Percentiles rank a stretch among this genome's conserved stretches.
These are phyloP conservation scores for Craterocephalus amniculus DNA, from an alignment of 2,797 vertebrate genomes.

Conservation along the genomic window DNA sequence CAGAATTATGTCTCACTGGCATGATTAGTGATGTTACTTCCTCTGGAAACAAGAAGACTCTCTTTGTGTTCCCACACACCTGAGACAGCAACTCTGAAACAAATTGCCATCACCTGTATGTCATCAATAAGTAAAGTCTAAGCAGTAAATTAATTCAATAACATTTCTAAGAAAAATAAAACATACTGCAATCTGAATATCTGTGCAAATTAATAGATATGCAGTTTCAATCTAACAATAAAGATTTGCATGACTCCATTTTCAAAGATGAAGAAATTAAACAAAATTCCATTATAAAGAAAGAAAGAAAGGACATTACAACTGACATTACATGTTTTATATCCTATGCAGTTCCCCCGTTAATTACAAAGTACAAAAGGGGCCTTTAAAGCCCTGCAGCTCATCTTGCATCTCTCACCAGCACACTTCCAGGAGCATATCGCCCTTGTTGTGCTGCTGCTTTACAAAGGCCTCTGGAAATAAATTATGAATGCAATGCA, in stretches of 20 bases:
- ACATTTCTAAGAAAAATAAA: neutral
- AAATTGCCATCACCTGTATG: conserved; percentile 59
- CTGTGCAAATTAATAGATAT: neutral
- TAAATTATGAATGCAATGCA: conserved; percentile 99
- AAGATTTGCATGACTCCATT: neutral
- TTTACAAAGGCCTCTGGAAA: conserved; percentile 77
- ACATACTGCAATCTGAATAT: conserved; percentile 3
- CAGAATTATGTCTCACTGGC: conserved; percentile 52
- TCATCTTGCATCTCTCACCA: conserved; percentile 60
- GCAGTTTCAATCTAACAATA: neutral
- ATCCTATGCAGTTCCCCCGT: conserved; percentile 12
- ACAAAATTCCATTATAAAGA: neutral
- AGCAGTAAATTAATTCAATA: neutral
- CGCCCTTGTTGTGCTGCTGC: conserved; percentile 97
- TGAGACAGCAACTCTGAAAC: conserved; percentile 68
- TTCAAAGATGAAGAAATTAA: neutral
- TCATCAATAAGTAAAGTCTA: conserved; percentile 6
- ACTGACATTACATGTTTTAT: conserved; percentile 4
- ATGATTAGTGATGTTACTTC: conserved; percentile 46
- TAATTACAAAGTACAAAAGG: conserved; percentile 50
- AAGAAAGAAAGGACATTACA: neutral
- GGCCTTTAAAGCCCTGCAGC: conserved; percentile 60
- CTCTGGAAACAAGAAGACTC: conserved; percentile 61
- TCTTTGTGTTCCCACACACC: conserved; percentile 51
- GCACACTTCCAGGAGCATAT: conserved; percentile 86